A percentile compares a stretch with the other conserved stretches of the same genome.
Evolutionary conservation across 1,140 invertebrate species (phyloP).

Genomic region (Melanaphis sacchari): DNA sequence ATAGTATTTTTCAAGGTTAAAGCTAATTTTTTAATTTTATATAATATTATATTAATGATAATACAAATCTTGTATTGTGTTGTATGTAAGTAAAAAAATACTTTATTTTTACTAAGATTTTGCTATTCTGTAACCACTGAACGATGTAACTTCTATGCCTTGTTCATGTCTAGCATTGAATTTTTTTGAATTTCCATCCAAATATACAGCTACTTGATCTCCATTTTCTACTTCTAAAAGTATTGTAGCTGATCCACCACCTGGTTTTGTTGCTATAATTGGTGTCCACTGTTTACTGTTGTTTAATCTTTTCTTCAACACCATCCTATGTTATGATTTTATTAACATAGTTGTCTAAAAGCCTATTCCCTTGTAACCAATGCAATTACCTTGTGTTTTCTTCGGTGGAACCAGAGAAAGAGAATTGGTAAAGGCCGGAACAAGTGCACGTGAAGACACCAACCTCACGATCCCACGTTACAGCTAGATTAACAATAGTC

Average conservation of each 20-base stretch:
- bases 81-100: not conserved
- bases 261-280: not conserved
- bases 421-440: conserved; percentile 42
- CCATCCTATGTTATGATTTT: not conserved
- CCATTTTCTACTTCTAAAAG: not conserved
- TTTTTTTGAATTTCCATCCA: not conserved
- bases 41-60: not conserved
- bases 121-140: conserved; percentile 46
- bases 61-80: not conserved
- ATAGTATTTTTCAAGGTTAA: not conserved
- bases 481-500: not conserved
- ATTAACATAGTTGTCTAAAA: not conserved
- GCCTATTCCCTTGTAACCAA: not conserved
- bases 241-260: conserved; percentile 44
- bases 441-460: conserved; percentile 35
- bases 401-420: conserved; percentile 42
- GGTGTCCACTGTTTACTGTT: conserved; percentile 48
- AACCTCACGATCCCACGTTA: conserved; percentile 29
- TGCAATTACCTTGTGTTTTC: not conserved
- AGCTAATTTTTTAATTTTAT: not conserved
- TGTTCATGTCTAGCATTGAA: conserved; percentile 27
- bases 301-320: conserved; percentile 32
- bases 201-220: conserved; percentile 33
- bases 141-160: not conserved
- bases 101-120: conserved; percentile 17